phyloP scores from a whole-genome alignment of 2,888 invertebrate genomes.

The Prostheceraeus crozeri region DNA sequence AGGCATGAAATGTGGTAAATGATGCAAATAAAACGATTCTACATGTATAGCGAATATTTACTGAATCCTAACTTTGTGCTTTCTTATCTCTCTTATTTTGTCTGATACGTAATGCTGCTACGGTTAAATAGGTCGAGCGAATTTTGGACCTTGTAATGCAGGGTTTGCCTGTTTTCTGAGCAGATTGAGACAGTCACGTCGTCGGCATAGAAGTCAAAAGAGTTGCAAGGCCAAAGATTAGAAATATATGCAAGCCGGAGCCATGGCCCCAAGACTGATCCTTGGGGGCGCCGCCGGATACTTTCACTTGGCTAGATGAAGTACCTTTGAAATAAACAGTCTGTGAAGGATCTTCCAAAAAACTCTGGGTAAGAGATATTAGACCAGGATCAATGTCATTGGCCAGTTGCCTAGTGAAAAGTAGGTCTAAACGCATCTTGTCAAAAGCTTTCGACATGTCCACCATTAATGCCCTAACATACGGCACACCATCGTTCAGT shows the following conservation, averaged over 20 bases:
- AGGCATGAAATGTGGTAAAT: no score
- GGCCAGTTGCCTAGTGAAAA: background rate
- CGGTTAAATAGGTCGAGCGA: no score
- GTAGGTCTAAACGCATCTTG: slow-evolving; percentile 19
- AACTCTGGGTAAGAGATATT: slow-evolving; percentile 19
- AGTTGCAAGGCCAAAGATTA: slow-evolving; percentile 12
- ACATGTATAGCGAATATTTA: no score
- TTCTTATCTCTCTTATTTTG: no score
- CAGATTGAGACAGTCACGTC: slow-evolving; percentile 14
- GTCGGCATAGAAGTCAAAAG: slow-evolving; percentile 10
- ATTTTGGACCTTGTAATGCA: slow-evolving; percentile 17
- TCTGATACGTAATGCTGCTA: no score
- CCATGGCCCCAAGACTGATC: background rate
- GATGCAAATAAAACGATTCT: no score
- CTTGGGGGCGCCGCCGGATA: slow-evolving; percentile 13
- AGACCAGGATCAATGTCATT: slow-evolving; percentile 2
- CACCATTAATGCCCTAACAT: slow-evolving; percentile 20
- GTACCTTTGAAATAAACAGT: slow-evolving; percentile 23
- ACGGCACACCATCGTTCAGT: background rate
- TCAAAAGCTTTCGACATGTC: slow-evolving; percentile 14
- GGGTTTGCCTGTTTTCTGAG: background rate
- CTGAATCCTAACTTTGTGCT: no score
- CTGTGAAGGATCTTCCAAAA: slow-evolving; percentile 3
- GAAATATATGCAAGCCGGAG: slow-evolving; percentile 13
- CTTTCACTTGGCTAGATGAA: background rate